phyloP scores from a whole-genome alignment of 2,797 vertebrate genomes.

The Chelon labrosus region DNA sequence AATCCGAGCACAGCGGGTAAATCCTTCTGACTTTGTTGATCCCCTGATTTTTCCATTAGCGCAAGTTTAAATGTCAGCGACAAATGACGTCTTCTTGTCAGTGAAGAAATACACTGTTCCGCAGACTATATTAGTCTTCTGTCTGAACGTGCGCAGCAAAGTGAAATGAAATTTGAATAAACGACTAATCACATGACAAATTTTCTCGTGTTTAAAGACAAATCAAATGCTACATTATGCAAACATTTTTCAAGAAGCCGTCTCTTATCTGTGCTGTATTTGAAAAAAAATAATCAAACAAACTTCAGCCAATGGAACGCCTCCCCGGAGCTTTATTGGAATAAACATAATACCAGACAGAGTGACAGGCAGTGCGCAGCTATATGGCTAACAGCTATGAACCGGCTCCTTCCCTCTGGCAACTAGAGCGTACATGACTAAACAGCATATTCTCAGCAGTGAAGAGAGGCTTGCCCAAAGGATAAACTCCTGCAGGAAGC shows the following conservation, averaged over 20 bases:
- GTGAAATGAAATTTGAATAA: constrained; percentile 34
- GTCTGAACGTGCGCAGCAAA: not conserved
- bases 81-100: not conserved
- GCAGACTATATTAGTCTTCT: not conserved
- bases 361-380: constrained; percentile 45
- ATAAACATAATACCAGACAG: constrained; percentile 59
- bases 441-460: constrained; percentile 61
- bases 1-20: too few species aligned
- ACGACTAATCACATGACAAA: constrained; percentile 32
- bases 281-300: not conserved
- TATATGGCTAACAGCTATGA: constrained; percentile 54
- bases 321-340: constrained; percentile 56
- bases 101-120: not conserved
- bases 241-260: constrained; percentile 32
- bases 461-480: constrained; percentile 60
- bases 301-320: constrained; percentile 39
- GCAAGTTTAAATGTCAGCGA: too few species aligned
- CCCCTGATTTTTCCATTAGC: too few species aligned
- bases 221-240: constrained; percentile 45
- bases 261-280: constrained; percentile 27
- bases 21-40: too few species aligned
- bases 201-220: constrained; percentile 33
- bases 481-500: constrained; percentile 72
- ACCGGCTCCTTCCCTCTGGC: constrained; percentile 55
- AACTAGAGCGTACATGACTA: constrained; percentile 66